phyloP scores from a whole-genome alignment of 2,888 invertebrate genomes.

The Drosophila subsilvestris region DNA sequence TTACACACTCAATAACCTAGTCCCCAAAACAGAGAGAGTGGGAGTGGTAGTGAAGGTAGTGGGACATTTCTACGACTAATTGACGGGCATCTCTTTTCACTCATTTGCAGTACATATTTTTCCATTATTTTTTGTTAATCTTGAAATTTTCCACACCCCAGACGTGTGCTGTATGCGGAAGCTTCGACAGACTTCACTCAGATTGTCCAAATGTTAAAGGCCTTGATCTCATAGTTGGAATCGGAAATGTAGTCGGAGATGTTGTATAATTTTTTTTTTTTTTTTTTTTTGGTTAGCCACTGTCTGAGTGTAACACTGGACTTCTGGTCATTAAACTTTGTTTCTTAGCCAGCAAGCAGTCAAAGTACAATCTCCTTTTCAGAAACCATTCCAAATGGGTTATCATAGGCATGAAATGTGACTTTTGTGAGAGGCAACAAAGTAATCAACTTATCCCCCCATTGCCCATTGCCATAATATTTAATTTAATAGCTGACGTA shows the following conservation, averaged over 20 bases:
- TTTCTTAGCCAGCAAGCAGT: no score
- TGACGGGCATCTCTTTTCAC: constrained; percentile 11
- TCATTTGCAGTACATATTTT: no score
- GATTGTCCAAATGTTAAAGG: constrained; percentile 19
- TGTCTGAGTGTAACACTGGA: neutral
- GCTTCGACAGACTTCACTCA: constrained; percentile 13
- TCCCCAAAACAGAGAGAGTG: constrained; percentile 11
- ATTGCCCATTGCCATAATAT: neutral
- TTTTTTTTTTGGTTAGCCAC: neutral
- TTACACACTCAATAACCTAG: constrained; percentile 53
- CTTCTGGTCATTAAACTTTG: constrained; percentile 2
- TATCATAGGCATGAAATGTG: no score
- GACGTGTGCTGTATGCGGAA: constrained; percentile 4
- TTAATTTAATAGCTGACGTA: neutral
- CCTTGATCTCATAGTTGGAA: constrained; percentile 23
- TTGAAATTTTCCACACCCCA: neutral
- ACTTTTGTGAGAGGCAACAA: no score
- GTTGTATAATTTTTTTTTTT: constrained; percentile 15
- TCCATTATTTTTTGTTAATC: no score
- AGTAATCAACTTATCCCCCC: no score
- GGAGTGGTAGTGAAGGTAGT: neutral
- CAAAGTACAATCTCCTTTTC: neutral
- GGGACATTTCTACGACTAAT: constrained; percentile 18
- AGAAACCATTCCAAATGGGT: neutral
- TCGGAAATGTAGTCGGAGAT: constrained; percentile 6